Base-by-base conservation (phyloP, 2,797 vertebrate genomes). In the Nothura maculosa region DNA sequence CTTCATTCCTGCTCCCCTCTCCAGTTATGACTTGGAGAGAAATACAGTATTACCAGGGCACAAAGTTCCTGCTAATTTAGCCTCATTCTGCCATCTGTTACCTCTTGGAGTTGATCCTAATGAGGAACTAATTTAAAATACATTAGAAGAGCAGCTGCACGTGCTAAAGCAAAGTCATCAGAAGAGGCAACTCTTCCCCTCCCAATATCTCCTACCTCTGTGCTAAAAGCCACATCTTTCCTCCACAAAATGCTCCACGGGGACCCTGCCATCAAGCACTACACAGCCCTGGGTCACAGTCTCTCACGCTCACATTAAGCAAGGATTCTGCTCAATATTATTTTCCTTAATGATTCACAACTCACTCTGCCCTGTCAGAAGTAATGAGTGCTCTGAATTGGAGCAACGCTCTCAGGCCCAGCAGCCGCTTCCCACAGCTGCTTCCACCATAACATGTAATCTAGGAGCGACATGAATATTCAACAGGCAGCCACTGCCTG, bases 1-100 rank as follows among this genome's bases (percentile, higher is more conserved):
- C 67, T 76, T 79, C 60, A 48, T 57, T 75, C 52, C 80, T 32
- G 42, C 50, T 72, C 48, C 38, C 19, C 73, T 91, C 73, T 57
- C 66, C 45, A 76, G 52, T 78, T 93, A 76, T 81, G 88, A 62
- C 55, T 81, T 74, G 69, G n/a, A 87, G 28, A 66, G 82, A 72
- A 42, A 92, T 73, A 54, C 42, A 85, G 40, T 77, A 82, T 87
- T 43, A 95, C 74, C 17, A 4, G 60, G 87, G 72, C 38, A 75
- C 85, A 72, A 91, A 73, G 47, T 90, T 91, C 90, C 90, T 66
- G 18, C 79, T 95, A 83, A 92, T 95, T 94, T 74, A 74, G 75
- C 54, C 58, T 94, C 45, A 55, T 57, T 86, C 86, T 17, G 6
- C 94, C 93, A 94, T 96, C 94, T 96, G 91, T 90, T 96, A 87